Conservation (phyloP, 2,888 invertebrate genomes). For the Heteropelma amictum region DNA sequence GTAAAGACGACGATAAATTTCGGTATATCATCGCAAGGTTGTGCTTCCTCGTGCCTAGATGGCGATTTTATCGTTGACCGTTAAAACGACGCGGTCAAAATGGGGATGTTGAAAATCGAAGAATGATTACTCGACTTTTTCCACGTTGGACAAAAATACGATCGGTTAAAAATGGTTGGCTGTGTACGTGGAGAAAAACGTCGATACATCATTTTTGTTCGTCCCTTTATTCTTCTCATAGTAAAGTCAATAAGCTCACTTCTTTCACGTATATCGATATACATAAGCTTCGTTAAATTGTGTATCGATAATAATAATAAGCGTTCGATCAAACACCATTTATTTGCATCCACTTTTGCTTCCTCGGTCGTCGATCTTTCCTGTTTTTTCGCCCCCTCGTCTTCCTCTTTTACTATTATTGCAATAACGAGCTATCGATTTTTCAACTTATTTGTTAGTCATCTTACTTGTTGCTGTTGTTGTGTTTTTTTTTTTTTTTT, state of each 20-base stretch:
- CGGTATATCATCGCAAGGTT: constrained; percentile 39
- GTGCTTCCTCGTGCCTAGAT: constrained; percentile 24
- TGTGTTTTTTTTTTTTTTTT: constrained; percentile 1
- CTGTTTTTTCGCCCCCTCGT: too few relatives aligned
- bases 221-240: neutral
- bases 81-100: neutral
- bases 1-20: constrained; percentile 24
- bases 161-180: constrained; percentile 45
- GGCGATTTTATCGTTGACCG: constrained; percentile 1
- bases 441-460: neutral
- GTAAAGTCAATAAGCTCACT: constrained; percentile 34
- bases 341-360: neutral
- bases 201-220: neutral
- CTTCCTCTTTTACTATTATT: constrained; percentile 43
- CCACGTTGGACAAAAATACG: constrained; percentile 37
- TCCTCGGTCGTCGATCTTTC: constrained; percentile 11
- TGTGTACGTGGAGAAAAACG: constrained; percentile 18
- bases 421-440: constrained; percentile 46
- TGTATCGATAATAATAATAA: constrained; percentile 6
- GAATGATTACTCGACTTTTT: neutral
- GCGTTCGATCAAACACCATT: constrained; percentile 11
- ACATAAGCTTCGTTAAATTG: constrained; percentile 12
- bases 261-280: constrained; percentile 1
- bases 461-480: neutral
- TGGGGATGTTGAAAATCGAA: neutral